Percentiles rank a stretch among this genome's conserved stretches.
phyloP scores from a whole-genome alignment of 2,888 invertebrate genomes.

The Apamea anceps region DNA sequence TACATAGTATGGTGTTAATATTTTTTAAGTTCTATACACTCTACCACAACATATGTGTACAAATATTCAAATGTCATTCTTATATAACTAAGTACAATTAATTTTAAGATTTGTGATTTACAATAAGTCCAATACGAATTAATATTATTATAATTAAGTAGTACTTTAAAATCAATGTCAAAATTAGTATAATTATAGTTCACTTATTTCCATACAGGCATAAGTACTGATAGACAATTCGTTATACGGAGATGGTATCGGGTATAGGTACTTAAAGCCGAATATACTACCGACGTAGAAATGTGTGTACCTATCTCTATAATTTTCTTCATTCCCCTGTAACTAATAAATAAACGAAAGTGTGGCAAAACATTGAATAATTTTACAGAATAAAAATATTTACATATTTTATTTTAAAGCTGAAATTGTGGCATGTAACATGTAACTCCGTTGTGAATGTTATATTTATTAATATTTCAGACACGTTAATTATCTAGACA shows the following conservation, averaged over 20 bases:
- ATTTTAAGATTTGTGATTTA: too few species aligned
- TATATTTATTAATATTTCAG: background rate
- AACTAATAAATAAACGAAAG: background rate
- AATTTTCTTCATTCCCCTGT: background rate
- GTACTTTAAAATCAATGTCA: too few species aligned
- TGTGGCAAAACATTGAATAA: background rate
- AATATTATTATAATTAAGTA: too few species aligned
- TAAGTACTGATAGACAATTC: background rate
- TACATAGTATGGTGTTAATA: too few species aligned
- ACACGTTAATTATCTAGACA: background rate
- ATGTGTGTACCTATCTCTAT: background rate
- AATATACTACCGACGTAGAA: background rate
- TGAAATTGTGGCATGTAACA: background rate
- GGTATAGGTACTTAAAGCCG: too few species aligned
- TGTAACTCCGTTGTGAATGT: background rate
- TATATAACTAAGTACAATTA: too few species aligned
- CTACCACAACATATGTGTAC: too few species aligned
- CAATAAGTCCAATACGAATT: too few species aligned
- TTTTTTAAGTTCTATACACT: too few species aligned
- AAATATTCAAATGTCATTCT: too few species aligned
- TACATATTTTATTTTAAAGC: background rate
- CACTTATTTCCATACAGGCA: background rate
- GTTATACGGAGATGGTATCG: background rate
- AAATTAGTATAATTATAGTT: too few species aligned
- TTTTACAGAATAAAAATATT: conserved; percentile 11